Evolutionary conservation across 1,140 invertebrate species (phyloP), one percentile per base, ranked within the genome.

Genomic region (Diploscapter pachys): DNA sequence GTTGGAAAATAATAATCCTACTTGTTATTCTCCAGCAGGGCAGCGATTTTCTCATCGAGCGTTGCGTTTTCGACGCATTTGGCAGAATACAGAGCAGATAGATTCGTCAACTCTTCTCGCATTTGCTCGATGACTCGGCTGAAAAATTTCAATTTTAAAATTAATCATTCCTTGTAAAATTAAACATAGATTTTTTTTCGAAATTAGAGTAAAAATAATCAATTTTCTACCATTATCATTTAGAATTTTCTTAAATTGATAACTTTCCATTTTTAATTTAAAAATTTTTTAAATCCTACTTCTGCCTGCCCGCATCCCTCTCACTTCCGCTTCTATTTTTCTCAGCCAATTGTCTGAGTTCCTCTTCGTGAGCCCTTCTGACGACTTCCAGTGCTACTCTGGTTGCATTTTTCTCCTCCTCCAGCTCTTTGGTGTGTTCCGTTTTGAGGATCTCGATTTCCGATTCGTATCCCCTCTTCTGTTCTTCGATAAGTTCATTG

Each of bases 61-160:
- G 91, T 90, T 1, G 93, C 92, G 9, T 92, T 92, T 86, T 95
- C 93, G 63, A 95, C 90, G 87, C 93, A 95, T 85, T 95, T 95
- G 6, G 92, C 90, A 2, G 93, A 94, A 86, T 95, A 93, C 82
- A 93, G 92, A 78, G 94, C 92, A 2, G 92, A 93, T 64, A 96
- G 88, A 11, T 92, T 92, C 48, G 93, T 87, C 81, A 96, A 92
- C 86, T 95, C 93, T 77, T 90, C 89, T 76, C 92, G 91, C 66
- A 94, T 91, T 84, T 92, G 91, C 80, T 92, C 90, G 89, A 93
- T 91, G 86, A 93, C 53, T 57, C 63, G 57, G 48, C 68, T 70
- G 55, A 67, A 67, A 31, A 50, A 64, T 50, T 64, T 31, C 57
- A 59, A 2, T 11, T 59, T 59, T 11, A 11, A 59, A 59, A 59